Evolutionary conservation across 1,140 invertebrate species (phyloP).

Genomic region (Eurosta solidaginis): DNA sequence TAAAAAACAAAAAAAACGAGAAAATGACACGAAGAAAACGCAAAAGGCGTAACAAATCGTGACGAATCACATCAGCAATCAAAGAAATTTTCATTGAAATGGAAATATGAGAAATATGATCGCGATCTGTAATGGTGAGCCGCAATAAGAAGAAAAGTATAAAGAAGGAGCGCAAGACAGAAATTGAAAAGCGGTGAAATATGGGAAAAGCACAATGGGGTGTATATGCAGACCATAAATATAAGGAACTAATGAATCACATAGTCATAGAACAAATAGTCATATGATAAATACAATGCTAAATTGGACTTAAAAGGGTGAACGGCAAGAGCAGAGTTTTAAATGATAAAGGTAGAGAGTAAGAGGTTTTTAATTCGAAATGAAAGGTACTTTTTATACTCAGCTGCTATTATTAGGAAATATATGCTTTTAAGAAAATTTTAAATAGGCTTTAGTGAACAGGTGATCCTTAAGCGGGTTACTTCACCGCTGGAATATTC

Average conservation of each 20-base stretch:
- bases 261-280: constrained; percentile 21
- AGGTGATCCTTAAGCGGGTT: no score
- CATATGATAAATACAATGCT: neutral
- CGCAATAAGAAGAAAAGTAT: neutral
- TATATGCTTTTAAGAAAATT: no score
- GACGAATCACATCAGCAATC: neutral
- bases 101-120: constrained; percentile 23
- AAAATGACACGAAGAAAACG: constrained; percentile 1
- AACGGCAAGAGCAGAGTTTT: neutral
- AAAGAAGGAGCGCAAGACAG: no score
- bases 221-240: neutral
- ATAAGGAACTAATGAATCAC: constrained; percentile 20
- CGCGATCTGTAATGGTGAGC: neutral
- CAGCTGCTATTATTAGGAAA: no score
- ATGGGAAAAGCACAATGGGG: neutral
- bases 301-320: neutral
- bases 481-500: no score
- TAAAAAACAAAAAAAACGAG: neutral
- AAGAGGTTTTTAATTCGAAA: no score
- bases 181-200: constrained; percentile 18
- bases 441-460: no score
- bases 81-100: neutral
- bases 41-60: constrained; percentile 20
- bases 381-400: no score
- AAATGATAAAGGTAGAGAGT: neutral